Evolutionary conservation across 2,797 vertebrate genomes (phyloP).

Genomic region (Poecilia gillii): DNA sequence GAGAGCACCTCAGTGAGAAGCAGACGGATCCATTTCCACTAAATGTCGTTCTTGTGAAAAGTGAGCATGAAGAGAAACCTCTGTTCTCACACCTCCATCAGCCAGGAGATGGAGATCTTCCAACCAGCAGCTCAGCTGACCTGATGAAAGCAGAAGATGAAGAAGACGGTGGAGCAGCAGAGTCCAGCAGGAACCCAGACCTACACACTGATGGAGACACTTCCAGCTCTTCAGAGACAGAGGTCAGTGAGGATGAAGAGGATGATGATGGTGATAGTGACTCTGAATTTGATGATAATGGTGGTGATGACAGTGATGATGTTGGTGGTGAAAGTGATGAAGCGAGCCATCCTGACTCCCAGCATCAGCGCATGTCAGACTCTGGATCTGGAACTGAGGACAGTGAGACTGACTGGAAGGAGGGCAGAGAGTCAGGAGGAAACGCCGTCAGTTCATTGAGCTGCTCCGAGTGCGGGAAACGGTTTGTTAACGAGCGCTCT

Average conservation of each 20-base stretch:
- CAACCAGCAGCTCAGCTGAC: background rate
- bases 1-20: background rate
- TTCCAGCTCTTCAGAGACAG: background rate
- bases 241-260: constrained; percentile 1
- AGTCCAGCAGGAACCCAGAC: background rate
- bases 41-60: background rate
- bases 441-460: background rate
- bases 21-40: background rate
- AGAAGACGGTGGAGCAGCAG: background rate
- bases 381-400: background rate
- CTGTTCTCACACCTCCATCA: background rate
- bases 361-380: background rate
- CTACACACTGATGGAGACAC: background rate
- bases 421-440: background rate
- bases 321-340: background rate
- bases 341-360: background rate
- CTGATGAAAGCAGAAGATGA: background rate
- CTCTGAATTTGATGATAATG: background rate
- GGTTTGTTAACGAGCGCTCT: background rate
- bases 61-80: background rate
- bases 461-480: background rate
- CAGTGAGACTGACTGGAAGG: background rate
- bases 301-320: background rate
- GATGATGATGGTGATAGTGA: background rate
- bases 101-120: background rate